Evolutionary conservation across 2,888 invertebrate species (phyloP), one percentile per base, ranked within the genome.

Genomic region (Plagodis pulveraria): DNA sequence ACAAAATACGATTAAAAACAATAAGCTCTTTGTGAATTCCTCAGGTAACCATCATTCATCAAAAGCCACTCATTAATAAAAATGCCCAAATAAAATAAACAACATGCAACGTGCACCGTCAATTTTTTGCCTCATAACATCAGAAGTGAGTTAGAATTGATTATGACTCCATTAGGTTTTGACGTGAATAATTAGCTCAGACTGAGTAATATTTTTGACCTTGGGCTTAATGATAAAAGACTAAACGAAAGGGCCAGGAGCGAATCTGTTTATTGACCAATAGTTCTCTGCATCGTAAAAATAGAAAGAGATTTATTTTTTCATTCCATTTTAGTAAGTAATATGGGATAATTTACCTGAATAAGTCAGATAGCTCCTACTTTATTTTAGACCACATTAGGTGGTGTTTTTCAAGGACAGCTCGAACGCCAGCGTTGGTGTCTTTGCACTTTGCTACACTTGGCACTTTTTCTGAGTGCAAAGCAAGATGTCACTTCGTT

Each of bases 181-280:
- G 87, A 87, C 86, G 81, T 88, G 86, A 88, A 83, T 87, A 88
- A 89, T 88, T 83, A 86, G 79, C 80, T 72, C 76, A 75, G 76
- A 74, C 76, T 73, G 77, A 72, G 77, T 73, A 75, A 80, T 80
- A 77, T 80, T 61, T 83, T 79, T 79, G 76, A 81, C 81, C 78
- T 83, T 79, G 77, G 77, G 70, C 64, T 70, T 75, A 74, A 73
- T 77, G 72, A 65, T 71, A 65, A 76, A 77, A 72, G 55, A 55
- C 57, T 58, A 65, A 67, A 69, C 67, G 67, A 68, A 45, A 34
- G 61, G 68, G 69, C 43, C 36, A 64, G 62, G 55, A 41, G 50
- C 41, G 50, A 51, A 36, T 56, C 6, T 22, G 22, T 22, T 22
- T 22, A 22, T 22, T 22, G 22, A 1, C 22, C 22, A 22, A 22